A percentile compares a stretch with the other conserved stretches of the same genome.
phyloP scores from a whole-genome alignment of 2,113 vertebrate genomes.

The Protobothrops flavoviridis region DNA sequence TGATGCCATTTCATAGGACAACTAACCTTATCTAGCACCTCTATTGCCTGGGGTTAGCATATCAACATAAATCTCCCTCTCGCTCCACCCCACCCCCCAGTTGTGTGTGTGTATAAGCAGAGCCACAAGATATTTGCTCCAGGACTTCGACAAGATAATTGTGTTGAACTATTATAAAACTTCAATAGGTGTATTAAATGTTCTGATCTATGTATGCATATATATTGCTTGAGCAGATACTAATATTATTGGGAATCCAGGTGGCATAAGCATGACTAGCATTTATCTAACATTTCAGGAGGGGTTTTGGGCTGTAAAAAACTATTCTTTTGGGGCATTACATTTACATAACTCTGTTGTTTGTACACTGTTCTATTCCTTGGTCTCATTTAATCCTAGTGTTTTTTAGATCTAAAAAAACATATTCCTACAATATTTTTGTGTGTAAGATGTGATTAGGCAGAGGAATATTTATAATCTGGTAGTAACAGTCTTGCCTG shows the following conservation, averaged over 20 bases:
- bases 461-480: conserved; percentile 3
- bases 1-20: not conserved
- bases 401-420: not conserved
- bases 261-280: conserved; percentile 9
- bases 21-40: not conserved
- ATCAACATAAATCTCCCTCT: not conserved
- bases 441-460: not conserved
- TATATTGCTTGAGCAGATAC: not conserved
- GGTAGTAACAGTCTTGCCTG: conserved; percentile 24
- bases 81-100: rapidly evolving
- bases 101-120: not conserved
- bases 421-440: not conserved
- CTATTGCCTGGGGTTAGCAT: not conserved
- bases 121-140: conserved; percentile 43
- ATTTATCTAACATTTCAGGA: not conserved
- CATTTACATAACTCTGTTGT: conserved; percentile 32
- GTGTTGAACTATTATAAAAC: not conserved
- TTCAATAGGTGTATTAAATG: not conserved
- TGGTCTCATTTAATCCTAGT: not conserved
- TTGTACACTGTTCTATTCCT: conserved; percentile 26
- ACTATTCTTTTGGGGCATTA: conserved; percentile 46
- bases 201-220: not conserved
- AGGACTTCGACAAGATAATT: conserved; percentile 29
- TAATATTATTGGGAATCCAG: conserved; percentile 19
- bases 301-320: not conserved